These are phyloP conservation scores for Eospalax fontanierii DNA, from an alignment of 2,797 vertebrate genomes.

Conservation along the genomic window DNA sequence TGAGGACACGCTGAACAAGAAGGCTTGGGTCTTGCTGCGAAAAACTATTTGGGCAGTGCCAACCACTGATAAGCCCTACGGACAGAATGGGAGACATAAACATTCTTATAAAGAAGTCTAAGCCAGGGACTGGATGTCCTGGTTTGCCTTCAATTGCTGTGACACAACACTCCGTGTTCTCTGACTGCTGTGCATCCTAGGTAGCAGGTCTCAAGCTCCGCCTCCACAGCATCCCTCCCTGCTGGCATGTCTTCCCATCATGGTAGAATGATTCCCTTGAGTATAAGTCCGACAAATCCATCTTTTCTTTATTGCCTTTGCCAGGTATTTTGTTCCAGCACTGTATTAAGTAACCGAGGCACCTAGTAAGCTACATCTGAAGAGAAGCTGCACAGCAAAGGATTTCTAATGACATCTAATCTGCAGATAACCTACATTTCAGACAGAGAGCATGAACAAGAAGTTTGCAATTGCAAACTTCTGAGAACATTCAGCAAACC, in stretches of 20 bases:
- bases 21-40: not conserved
- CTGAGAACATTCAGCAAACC: not conserved
- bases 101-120: not conserved
- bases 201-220: no score
- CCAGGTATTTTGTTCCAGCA: not conserved
- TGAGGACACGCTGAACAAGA: not conserved
- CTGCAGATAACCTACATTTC: conserved; percentile 41
- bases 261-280: not conserved
- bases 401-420: conserved; percentile 56
- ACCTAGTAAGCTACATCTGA: conserved; percentile 66
- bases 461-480: conserved; percentile 24
- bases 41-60: no score
- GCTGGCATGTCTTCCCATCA: not conserved
- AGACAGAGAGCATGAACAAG: not conserved
- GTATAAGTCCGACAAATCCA: not conserved
- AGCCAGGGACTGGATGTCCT: conserved; percentile 33
- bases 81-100: not conserved
- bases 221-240: not conserved
- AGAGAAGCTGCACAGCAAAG: conserved; percentile 65
- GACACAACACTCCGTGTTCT: no score
- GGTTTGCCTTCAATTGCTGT: no score
- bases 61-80: not conserved
- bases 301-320: not conserved
- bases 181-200: not conserved
- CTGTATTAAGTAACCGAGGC: not conserved